Conservation (phyloP, 2,113 vertebrate genomes). For the Etia nguti region DNA sequence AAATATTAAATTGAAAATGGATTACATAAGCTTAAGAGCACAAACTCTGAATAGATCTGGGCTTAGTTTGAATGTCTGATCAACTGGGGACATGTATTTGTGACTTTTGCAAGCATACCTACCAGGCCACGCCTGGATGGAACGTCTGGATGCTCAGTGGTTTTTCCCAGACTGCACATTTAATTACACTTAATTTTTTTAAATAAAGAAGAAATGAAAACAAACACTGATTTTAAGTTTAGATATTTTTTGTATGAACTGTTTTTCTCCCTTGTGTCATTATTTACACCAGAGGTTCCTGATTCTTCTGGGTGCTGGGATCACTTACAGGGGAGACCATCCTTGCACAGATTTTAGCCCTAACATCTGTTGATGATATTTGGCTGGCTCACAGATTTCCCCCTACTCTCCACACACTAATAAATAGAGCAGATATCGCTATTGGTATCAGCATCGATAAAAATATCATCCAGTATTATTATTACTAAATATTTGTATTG, state of each 20-base stretch:
- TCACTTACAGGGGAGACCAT: not conserved
- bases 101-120: not conserved
- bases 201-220: not conserved
- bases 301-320: too few species aligned
- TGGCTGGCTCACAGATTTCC: not conserved
- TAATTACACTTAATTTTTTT: not conserved
- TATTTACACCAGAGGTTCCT: not conserved
- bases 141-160: not conserved
- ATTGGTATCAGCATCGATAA: not conserved
- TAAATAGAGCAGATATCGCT: not conserved
- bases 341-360: not conserved
- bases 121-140: not conserved
- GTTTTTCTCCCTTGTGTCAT: not conserved
- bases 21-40: not conserved
- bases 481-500: not conserved
- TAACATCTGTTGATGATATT: not conserved
- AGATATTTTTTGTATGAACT: not conserved
- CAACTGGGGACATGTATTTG: not conserved
- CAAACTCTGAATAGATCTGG: rapidly evolving
- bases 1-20: not conserved
- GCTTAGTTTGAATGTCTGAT: not conserved
- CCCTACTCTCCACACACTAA: not conserved
- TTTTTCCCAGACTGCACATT: not conserved
- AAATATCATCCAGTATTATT: not conserved
- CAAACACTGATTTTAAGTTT: not conserved